Base-by-base conservation (phyloP, 2,797 vertebrate species). In the Leptoclinus maculatus region DNA sequence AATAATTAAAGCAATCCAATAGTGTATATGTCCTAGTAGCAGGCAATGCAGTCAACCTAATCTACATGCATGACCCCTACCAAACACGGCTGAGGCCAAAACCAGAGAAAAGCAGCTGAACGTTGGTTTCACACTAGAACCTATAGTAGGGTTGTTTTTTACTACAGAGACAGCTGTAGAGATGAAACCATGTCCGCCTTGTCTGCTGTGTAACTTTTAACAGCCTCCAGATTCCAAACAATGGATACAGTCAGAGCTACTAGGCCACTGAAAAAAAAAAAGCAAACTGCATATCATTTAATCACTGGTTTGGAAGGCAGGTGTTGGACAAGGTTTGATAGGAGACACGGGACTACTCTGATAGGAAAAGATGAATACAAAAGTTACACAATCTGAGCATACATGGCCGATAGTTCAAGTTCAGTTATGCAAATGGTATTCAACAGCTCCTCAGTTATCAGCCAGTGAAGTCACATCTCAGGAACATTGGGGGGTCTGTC, bases 401-500 rank as follows among this genome's bases (percentile, higher is more conserved):
- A 39, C 17, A 43, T 23, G 56, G 76, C 19, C 43, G 19, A 21
- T 19, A 36, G 58, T 32, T 73, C 10, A 62, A 17, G 29, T 29
- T 25, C 60, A 47, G 19, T 59, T 51, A 66, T 58, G 74, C 38
- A 68, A 60, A 81, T 29, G 7, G 17, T n/a, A 5, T 59, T 54
- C 51, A 78, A 41, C 27, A 17, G 66, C 68, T 66, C 10, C 27
- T 54, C 49, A 12, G 56, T 78, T 57, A 23, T 53, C 63, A 36
- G 10, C 32, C 66, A 41, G 53, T 59, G 56, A 82, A 66, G 77
- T 78, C 68, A 78, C 23, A 17, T 71, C 65, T 76, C 71, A 32
- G 73, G 53, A 83, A 67, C 73, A 76, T n/a, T 47, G 32, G 41
- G 58, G 23, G 45, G 58, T 65, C 53, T 79, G 74, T 76, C 62